Evolutionary conservation across 64 coral and sea anemone genomes (phyloP), one percentile per base, ranked within the genome.

Genomic region (Dendrophyllia cribrosa): DNA sequence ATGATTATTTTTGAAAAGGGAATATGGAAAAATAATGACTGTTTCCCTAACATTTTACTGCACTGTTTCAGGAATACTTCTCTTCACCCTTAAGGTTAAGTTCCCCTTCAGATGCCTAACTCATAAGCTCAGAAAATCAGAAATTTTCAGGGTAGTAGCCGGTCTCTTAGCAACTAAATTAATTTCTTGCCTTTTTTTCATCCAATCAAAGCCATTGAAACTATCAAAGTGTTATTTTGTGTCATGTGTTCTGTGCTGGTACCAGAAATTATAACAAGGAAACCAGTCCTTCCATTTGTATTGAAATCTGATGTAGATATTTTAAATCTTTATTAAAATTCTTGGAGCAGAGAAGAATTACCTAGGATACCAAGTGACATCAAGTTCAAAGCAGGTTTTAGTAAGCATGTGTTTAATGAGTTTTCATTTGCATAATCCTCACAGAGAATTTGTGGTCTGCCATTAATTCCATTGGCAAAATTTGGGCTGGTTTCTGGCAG

Each of bases 241-340:
- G 80, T 84, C 44, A 84, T 84, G 62, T 67, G 21, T 84, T 84
- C 11, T 51, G 19, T 23, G 21, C 80, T 66, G 80, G 80, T 84
- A 84, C 80, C 80, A 84, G 80, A 84, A 84, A 8, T 84, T 67
- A 67, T 45, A 23, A 67, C 8, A 43, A 51, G 63, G 13, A 84
- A 67, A 84, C 60, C 80, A 22, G 80, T 84, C 16, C 47, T 13
- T 67, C 26, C 66, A n/a, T 65, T 44, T n/a, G 60, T 49, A 66
- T 7, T 84, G 17, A 84, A 67, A 51, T 66, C 6, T 50, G 46
- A 21, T 65, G 3, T 84, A 68, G 62, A 66, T 23, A 12, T 23
- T 12, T 50, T 2, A 84, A 51, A 67, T 51, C 63, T 51, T 9
- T 46, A 64, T 12, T 17, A 82, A 64, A 60, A 84, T 84, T 84